These are phyloP conservation scores for Megalops atlanticus DNA, from an alignment of 2,113 vertebrate genomes.

Conservation along the genomic window DNA sequence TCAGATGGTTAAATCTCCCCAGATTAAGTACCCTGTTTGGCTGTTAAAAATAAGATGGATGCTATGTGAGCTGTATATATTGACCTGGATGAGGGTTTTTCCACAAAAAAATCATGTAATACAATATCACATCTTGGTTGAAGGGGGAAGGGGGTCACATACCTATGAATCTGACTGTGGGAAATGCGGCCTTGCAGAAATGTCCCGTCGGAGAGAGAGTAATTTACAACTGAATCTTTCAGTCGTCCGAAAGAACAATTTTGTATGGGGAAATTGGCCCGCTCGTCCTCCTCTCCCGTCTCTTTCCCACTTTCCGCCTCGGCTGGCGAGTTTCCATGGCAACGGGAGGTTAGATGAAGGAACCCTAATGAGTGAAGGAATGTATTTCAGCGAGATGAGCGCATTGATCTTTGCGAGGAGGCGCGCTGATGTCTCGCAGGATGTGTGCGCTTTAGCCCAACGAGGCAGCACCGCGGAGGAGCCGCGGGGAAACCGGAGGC, in stretches of 20 bases:
- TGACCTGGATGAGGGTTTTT: too few relatives aligned
- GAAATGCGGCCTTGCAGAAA: not conserved
- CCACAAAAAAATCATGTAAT: too few relatives aligned
- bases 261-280: constrained; percentile 54
- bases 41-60: too few relatives aligned
- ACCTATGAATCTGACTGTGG: not conserved
- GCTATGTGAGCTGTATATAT: too few relatives aligned
- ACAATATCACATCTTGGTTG: too few relatives aligned
- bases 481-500: not conserved
- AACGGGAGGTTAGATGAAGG: constrained; percentile 62
- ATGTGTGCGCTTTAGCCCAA: not conserved
- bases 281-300: constrained; percentile 63
- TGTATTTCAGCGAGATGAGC: constrained; percentile 47
- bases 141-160: too few relatives aligned
- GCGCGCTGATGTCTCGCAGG: not conserved
- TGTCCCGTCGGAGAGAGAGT: not conserved
- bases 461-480: not conserved
- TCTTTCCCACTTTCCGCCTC: constrained; percentile 43
- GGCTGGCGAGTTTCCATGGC: constrained; percentile 70
- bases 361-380: constrained; percentile 55
- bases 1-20: too few relatives aligned
- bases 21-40: too few relatives aligned
- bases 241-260: not conserved
- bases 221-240: not conserved
- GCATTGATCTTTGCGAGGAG: constrained; percentile 26